Conservation (phyloP, 1,140 invertebrate genomes). For the Parapsyche elsis region DNA sequence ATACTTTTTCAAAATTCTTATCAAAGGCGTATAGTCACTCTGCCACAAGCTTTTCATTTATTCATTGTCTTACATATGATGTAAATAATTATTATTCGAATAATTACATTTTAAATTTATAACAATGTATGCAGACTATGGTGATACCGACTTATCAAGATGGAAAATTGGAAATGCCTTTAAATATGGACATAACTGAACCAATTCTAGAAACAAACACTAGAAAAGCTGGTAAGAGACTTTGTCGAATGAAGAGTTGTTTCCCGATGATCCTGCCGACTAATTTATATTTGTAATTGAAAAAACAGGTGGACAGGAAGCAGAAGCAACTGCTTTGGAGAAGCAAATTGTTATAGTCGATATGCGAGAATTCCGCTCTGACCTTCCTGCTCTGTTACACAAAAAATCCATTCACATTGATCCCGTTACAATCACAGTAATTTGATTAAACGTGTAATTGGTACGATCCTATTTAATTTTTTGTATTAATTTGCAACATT, state of each 20-base stretch:
- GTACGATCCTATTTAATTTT: conserved; percentile 5
- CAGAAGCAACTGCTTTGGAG: conserved; percentile 57
- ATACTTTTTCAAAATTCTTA: conserved; percentile 36
- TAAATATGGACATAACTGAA: conserved; percentile 56
- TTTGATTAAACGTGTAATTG: conserved; percentile 25
- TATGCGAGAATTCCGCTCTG: conserved; percentile 97
- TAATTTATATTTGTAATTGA: background rate
- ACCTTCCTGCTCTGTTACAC: conserved; percentile 94
- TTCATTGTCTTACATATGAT: too few relatives aligned
- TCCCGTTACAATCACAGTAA: conserved; percentile 87
- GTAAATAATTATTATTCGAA: too few relatives aligned
- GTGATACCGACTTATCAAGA: conserved; percentile 92
- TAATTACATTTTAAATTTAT: too few relatives aligned
- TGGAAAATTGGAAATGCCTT: conserved; percentile 74
- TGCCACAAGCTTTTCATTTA: too few relatives aligned
- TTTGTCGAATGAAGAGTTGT: background rate
- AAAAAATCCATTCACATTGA: conserved; percentile 93
- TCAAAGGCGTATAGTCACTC: conserved; percentile 46
- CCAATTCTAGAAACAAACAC: conserved; percentile 67
- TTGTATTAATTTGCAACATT: conserved; percentile 44
- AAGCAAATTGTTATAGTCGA: conserved; percentile 88
- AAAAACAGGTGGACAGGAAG: conserved; percentile 64
- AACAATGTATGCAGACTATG: conserved; percentile 76
- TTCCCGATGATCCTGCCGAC: too few relatives aligned
- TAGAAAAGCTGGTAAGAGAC: conserved; percentile 72